A percentile compares a stretch with the other conserved stretches of the same genome.
Conservation (phyloP, 2,797 vertebrate species). For the Zalophus californianus region DNA sequence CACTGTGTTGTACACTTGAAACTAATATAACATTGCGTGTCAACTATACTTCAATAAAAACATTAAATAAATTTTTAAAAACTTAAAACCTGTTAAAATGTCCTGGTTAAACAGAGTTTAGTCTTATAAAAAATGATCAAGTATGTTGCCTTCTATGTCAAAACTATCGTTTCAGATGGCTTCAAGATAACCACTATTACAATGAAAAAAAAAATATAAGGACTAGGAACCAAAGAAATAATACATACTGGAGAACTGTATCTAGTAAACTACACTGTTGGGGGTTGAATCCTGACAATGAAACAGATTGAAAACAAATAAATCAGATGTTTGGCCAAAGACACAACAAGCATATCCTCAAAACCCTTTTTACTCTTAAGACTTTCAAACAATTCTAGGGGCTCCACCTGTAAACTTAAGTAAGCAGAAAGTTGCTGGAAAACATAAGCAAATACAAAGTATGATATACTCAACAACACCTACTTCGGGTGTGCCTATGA, state of each 20-base stretch:
- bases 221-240: background rate
- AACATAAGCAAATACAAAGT: background rate
- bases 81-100: background rate
- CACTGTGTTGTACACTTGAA: background rate
- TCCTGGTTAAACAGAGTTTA: conserved; percentile 42
- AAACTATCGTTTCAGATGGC: background rate
- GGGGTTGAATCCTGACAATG: background rate
- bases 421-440: background rate
- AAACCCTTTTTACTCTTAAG: background rate
- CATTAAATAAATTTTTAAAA: background rate
- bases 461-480: background rate
- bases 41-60: background rate
- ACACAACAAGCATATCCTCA: background rate
- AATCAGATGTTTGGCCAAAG: background rate
- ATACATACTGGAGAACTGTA: background rate
- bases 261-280: background rate
- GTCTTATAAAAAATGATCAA: background rate
- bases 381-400: background rate
- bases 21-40: background rate
- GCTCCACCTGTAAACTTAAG: background rate
- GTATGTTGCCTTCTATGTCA: background rate
- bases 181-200: background rate
- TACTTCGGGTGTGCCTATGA: background rate
- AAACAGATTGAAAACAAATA: background rate
- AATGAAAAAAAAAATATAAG: background rate